Evolutionary conservation across 2,888 invertebrate species (phyloP), one percentile per base, ranked within the genome.

Genomic region (Ormyrus thymus): DNA sequence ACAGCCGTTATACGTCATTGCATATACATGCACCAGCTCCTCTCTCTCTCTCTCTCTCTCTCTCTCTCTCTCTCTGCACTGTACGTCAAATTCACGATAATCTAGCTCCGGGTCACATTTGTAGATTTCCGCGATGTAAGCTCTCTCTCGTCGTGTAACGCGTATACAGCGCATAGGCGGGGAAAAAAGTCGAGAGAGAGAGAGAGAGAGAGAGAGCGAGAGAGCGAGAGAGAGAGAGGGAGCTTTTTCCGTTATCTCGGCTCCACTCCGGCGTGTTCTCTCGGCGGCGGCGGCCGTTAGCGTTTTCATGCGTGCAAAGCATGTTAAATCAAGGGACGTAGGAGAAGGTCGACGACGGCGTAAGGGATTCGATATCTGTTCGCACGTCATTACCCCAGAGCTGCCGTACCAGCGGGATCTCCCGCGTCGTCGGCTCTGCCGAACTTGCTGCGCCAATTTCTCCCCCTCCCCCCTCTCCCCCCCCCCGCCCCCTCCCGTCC

Each of bases 301-400:
- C 85, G 84, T 86, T 84, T 83, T 85, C 85, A 85, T 85, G 86
- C 85, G 86, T 86, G 86, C 81, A 83, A 83, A 81, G 79, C 81
- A 77, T 77, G 79, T 79, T 81, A 79, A 81, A 77, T 81, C 77
- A 79, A 77, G 77, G 71, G 75, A 76, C 76, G 78, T n/a, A 72
- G 66, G 75, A 65, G 62, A 59, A 65, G 59, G 68, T 56, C 50
- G 75, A 56, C 69, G 79, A 56, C 58, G 68, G 79, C 83, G 83
- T 84, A 85, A 87, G 87, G 89, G 89, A 88, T 88, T 87, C 87
- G 89, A 87, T 90, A 90, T 90, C 90, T 87, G 88, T 90, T 90
- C 88, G 89, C 90, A 87, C 90, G 88, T 90, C 90, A 90, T 90
- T 90, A 90, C 89, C 90, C 87, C 87, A 85, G 72, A 76, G 76